Percentiles rank a stretch among this genome's conserved stretches.
phyloP scores from a whole-genome alignment of 1,140 invertebrate genomes.

The Oryzaephilus surinamensis region DNA sequence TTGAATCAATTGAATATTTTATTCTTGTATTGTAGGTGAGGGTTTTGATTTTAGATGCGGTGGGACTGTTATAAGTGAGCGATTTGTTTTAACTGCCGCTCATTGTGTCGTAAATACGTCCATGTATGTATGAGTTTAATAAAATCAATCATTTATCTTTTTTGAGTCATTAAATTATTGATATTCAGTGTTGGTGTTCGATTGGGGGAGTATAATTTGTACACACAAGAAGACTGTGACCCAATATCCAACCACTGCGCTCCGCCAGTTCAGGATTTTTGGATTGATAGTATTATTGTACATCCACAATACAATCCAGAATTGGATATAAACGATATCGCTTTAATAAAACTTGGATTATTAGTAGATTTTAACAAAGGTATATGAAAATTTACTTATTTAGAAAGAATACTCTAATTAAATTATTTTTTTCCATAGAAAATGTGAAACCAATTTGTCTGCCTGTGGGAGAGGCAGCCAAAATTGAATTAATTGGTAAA shows the following conservation, averaged over 20 bases:
- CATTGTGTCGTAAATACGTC: slow-evolving; percentile 38
- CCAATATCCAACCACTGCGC: slow-evolving; percentile 22
- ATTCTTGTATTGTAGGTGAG: slow-evolving; percentile 24
- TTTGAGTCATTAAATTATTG: not conserved
- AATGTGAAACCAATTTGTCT: slow-evolving; percentile 45
- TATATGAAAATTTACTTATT: slow-evolving; percentile 5
- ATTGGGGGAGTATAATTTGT: slow-evolving; percentile 30
- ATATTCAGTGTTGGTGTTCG: slow-evolving; percentile 23
- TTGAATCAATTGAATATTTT: not conserved
- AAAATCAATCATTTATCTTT: slow-evolving; percentile 16
- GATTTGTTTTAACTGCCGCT: slow-evolving; percentile 43
- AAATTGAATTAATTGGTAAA: slow-evolving; percentile 20
- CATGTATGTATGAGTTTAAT: slow-evolving; percentile 31
- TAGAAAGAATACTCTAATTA: slow-evolving; percentile 11
- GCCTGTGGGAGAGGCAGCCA: slow-evolving; percentile 34
- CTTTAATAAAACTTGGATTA: slow-evolving; percentile 28
- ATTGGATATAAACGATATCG: slow-evolving; percentile 41
- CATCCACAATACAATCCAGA: slow-evolving; percentile 36
- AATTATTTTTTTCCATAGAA: slow-evolving; percentile 18
- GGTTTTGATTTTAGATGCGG: slow-evolving; percentile 43
- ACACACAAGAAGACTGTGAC: slow-evolving; percentile 27
- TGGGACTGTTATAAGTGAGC: slow-evolving; percentile 42
- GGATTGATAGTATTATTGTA: slow-evolving; percentile 26
- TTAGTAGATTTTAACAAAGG: slow-evolving; percentile 16
- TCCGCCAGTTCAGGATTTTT: slow-evolving; percentile 26